phyloP scores from a whole-genome alignment of 2,113 vertebrate species.

The Steatornis caripensis region DNA sequence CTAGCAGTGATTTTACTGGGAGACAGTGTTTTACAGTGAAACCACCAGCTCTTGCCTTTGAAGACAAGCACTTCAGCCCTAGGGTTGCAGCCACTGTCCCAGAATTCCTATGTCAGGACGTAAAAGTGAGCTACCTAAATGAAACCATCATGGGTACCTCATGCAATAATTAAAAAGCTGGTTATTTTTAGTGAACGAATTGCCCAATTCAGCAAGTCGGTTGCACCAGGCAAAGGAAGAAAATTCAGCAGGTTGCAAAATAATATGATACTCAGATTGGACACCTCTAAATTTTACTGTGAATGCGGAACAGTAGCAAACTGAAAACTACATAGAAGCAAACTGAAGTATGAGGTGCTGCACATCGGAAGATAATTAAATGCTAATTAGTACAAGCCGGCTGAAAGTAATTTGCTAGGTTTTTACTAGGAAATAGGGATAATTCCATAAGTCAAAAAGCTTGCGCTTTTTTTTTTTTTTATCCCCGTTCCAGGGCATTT shows the following conservation, averaged over 20 bases:
- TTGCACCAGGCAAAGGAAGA: not conserved
- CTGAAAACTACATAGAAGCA: not conserved
- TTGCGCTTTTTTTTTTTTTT: not conserved
- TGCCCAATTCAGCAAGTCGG: accelerated
- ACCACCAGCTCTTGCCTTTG: not conserved
- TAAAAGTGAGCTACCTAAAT: not conserved
- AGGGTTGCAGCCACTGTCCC: not conserved
- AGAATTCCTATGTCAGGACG: not conserved
- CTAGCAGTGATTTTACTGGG: not conserved
- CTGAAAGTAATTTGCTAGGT: not conserved
- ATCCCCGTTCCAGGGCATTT: not conserved
- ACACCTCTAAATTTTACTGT: not conserved
- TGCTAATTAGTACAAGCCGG: not conserved
- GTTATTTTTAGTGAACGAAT: not conserved
- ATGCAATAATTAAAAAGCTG: not conserved
- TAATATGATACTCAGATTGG: not conserved
- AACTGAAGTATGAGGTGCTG: not conserved
- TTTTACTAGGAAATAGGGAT: not conserved
- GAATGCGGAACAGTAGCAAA: not conserved
- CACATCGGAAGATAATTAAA: not conserved
- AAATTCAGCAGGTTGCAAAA: not conserved
- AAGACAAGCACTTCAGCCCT: not conserved
- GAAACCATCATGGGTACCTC: not conserved
- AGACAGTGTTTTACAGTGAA: not conserved
- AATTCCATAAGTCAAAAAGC: not conserved